Base-by-base conservation (phyloP, 2,888 invertebrate genomes). In the Arctia plantaginis region DNA sequence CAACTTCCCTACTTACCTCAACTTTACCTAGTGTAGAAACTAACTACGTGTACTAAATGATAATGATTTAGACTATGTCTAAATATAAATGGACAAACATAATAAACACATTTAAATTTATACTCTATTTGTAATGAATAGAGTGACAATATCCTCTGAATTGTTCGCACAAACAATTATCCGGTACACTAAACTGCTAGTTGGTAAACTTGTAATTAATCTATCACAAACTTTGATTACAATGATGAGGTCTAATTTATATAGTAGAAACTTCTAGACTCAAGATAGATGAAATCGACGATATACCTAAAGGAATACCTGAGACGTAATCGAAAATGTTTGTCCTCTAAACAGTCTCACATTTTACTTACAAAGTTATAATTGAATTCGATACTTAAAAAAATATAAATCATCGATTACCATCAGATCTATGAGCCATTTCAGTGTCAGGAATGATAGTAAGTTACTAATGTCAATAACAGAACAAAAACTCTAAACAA, bases 171-270 rank as follows among this genome's bases (percentile, higher is more conserved):
- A 51, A 13, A 0, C 20, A 30, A 73, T 73, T 68, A 69, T 62
- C 64, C 68, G 35, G 68, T 73, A 69, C 35, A 73, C 35, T 64
- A 35, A 18, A 47, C n/a, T 18, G 15, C 47, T 39, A 74, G 44
- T 67, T 67, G 55, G 30, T 18, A 59, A 77, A 74, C 71, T 74
- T 70, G 47, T 67, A 65, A 76, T 76, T 73, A 70, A 33, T 68
- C 70, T 68, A 62, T 64, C 47, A 67, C 65, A 62, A 67, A 72
- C 55, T 76, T 72, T 71, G 65, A 69, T 65, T 65, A 65, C 44
- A 51, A 55, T 51, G 67, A 59, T 69, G 69, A 51, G 69, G 1
- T n/a, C 27, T 47, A 69, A 71, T 64, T 64, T 47, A 64, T 71
- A 71, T 33, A 27, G 62, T 8, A 33, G 30, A 33, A 30, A 71